Evolutionary conservation across 35 echinoderm and acorn worm genomes (phyloP).

Genomic region (Acanthaster planci): DNA sequence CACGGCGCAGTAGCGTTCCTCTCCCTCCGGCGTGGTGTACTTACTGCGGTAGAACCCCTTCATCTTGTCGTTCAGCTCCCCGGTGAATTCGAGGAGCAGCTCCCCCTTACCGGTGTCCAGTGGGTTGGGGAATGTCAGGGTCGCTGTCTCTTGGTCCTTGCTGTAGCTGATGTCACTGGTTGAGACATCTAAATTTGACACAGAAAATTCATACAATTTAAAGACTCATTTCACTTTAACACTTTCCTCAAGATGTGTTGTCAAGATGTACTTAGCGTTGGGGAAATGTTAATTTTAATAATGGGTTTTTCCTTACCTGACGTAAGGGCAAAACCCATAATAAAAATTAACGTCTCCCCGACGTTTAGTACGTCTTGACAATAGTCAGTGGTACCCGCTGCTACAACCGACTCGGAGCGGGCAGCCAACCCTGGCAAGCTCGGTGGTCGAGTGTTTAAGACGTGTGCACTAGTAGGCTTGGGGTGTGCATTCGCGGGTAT

Average conservation of each 20-base stretch:
- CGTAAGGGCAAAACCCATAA: no score
- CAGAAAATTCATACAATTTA: neutral
- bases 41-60: constrained; percentile 98
- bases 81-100: constrained; percentile 78
- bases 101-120: constrained; percentile 64
- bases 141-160: constrained; percentile 81
- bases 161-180: constrained; percentile 70
- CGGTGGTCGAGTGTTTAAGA: no score
- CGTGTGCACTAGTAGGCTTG: no score
- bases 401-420: no score
- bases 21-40: constrained; percentile 76
- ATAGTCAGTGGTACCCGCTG: no score
- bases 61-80: constrained; percentile 98
- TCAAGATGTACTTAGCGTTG: neutral
- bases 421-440: no score
- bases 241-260: neutral
- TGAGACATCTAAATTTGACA: constrained; percentile 57
- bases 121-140: constrained; percentile 47
- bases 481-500: no score
- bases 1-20: constrained; percentile 88
- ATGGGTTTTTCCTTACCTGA: neutral
- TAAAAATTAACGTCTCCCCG: no score
- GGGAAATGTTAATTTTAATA: neutral
- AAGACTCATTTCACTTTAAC: neutral
- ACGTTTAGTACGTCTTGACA: no score